phyloP scores from a whole-genome alignment of 1,140 invertebrate species.

The Augochlora pura region DNA sequence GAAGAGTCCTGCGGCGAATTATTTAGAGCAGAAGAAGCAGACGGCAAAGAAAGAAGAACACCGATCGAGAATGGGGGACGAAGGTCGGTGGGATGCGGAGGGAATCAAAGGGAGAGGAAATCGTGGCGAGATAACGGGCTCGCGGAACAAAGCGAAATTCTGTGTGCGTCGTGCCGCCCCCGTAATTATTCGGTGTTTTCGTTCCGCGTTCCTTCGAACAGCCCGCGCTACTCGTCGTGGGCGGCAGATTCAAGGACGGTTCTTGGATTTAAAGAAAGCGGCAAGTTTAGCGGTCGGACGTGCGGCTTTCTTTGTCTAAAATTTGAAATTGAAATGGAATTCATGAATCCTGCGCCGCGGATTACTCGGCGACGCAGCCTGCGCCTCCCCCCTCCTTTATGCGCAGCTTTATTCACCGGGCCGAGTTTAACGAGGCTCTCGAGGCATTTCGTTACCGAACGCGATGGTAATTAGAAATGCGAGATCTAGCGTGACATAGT shows the following conservation, averaged over 20 bases:
- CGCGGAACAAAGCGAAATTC: not conserved
- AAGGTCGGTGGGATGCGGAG: not conserved
- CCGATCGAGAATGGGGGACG: too few species aligned
- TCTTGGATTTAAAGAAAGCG: not conserved
- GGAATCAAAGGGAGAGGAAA: not conserved
- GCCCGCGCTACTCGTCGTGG: not conserved
- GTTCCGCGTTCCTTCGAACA: not conserved
- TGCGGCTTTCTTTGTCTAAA: not conserved
- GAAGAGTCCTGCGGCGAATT: too few species aligned
- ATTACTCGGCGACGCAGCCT: not conserved
- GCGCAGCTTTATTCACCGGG: not conserved
- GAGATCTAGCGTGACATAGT: too few species aligned
- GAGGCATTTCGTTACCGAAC: constrained; percentile 8
- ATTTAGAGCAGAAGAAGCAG: too few species aligned
- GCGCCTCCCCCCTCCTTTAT: not conserved
- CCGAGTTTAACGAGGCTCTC: constrained; percentile 1
- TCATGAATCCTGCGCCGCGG: not conserved
- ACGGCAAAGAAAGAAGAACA: too few species aligned
- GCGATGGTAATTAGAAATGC: not conserved
- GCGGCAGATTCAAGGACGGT: not conserved
- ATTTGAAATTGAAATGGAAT: constrained; percentile 12
- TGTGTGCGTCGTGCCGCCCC: not conserved
- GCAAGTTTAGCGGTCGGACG: not conserved
- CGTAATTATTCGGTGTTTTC: not conserved
- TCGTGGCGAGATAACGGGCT: not conserved